A percentile compares a stretch with the other conserved stretches of the same genome.
Conservation (phyloP, 2,888 invertebrate genomes). For the Laspeyria flexula region DNA sequence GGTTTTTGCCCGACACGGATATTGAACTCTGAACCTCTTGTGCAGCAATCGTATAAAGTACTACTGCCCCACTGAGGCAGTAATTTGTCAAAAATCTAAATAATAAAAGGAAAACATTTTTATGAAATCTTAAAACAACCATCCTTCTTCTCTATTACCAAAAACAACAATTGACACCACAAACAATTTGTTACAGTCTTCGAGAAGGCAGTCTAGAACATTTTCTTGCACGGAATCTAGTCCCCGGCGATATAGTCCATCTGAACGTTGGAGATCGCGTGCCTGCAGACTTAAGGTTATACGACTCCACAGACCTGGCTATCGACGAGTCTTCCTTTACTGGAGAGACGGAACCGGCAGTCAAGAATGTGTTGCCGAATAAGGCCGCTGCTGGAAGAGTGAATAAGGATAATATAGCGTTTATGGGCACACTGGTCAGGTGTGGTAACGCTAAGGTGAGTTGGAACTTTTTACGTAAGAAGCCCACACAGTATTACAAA, state of each 20-base stretch:
- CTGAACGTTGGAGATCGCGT: slow-evolving; percentile 98
- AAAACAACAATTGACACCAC: neutral
- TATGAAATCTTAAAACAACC: too few relatives aligned
- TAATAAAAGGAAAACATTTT: too few relatives aligned
- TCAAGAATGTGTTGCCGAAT: slow-evolving; percentile 89
- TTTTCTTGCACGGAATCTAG: slow-evolving; percentile 97
- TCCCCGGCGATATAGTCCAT: slow-evolving; percentile 98
- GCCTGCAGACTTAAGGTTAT: slow-evolving; percentile 98
- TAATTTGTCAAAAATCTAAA: too few relatives aligned
- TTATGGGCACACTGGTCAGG: slow-evolving; percentile 98
- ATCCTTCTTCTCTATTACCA: too few relatives aligned
- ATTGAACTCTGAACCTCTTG: too few relatives aligned
- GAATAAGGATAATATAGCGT: slow-evolving; percentile 95
- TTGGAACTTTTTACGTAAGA: neutral
- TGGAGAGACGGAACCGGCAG: slow-evolving; percentile 98
- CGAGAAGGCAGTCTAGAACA: slow-evolving; percentile 95
- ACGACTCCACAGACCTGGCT: slow-evolving; percentile 95
- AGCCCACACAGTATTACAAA: too few relatives aligned
- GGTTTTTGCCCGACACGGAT: too few relatives aligned
- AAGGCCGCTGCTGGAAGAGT: slow-evolving; percentile 88
- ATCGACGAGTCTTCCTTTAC: slow-evolving; percentile 99
- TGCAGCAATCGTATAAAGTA: too few relatives aligned
- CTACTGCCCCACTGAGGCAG: too few relatives aligned
- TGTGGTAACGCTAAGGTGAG: slow-evolving; percentile 97
- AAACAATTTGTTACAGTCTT: slow-evolving; percentile 84